phyloP scores from a whole-genome alignment of 2,888 invertebrate species.

The Sepioteuthis lessoniana region DNA sequence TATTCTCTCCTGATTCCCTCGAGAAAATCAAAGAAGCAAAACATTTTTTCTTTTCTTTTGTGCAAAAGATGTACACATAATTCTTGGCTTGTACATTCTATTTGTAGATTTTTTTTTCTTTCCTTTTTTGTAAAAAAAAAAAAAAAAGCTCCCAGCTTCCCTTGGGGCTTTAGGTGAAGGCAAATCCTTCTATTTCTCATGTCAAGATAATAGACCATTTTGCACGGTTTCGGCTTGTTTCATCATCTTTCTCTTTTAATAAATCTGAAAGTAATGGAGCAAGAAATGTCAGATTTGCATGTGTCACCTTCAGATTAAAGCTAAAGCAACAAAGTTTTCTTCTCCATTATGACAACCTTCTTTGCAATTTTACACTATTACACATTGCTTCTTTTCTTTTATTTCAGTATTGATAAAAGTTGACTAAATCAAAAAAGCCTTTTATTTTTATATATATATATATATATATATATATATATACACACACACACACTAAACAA shows the following conservation, averaged over 20 bases:
- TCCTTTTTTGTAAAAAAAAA: too few relatives aligned
- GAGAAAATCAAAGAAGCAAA: neutral
- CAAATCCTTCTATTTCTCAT: neutral
- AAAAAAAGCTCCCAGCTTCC: too few relatives aligned
- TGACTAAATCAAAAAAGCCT: neutral
- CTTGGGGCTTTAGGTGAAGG: conserved; percentile 2
- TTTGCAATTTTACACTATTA: neutral
- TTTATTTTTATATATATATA: too few relatives aligned
- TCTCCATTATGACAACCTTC: neutral
- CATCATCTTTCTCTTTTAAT: neutral
- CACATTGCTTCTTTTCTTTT: neutral
- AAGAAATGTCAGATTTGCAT: neutral
- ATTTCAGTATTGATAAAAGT: neutral
- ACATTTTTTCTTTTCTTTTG: neutral
- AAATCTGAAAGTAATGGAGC: neutral
- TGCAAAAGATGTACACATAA: neutral
- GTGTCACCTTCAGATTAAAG: neutral
- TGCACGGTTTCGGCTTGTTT: neutral
- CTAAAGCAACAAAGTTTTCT: neutral
- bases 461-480: too few relatives aligned
- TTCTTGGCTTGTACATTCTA: neutral
- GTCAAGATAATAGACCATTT: neutral
- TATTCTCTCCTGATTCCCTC: neutral
- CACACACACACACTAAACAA: neutral
- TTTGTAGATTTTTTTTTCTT: neutral